These are phyloP conservation scores for Morone chrysops DNA, from an alignment of 2,113 vertebrate genomes.

Conservation along the genomic window DNA sequence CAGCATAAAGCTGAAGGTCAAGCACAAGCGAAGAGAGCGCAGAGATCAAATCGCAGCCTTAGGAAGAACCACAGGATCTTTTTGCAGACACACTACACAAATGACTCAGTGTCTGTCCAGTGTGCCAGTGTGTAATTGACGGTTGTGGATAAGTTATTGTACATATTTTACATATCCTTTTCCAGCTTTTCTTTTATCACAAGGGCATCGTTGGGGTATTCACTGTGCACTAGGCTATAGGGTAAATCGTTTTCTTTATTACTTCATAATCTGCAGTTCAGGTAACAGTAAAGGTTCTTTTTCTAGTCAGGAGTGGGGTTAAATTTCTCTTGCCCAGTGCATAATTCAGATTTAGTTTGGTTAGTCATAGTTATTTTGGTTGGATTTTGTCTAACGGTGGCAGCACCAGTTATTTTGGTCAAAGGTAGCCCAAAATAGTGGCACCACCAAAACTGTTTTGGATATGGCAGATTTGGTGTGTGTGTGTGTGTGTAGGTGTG, in stretches of 20 bases:
- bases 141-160: conserved; percentile 76
- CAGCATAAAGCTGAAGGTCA: conserved; percentile 57
- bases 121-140: conserved; percentile 76
- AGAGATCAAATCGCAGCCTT: conserved; percentile 79
- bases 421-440: conserved; percentile 64
- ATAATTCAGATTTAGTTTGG: conserved; percentile 57
- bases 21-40: conserved; percentile 61
- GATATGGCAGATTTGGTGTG: conserved; percentile 57
- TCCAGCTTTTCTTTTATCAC: conserved; percentile 50
- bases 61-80: conserved; percentile 81
- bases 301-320: conserved; percentile 29
- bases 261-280: conserved; percentile 16
- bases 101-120: conserved; percentile 75
- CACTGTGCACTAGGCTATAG: neutral
- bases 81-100: conserved; percentile 79
- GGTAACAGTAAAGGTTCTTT: conserved; percentile 17
- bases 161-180: conserved; percentile 75
- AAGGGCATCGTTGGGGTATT: conserved; percentile 28
- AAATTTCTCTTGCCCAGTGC: conserved; percentile 49
- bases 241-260: conserved; percentile 39
- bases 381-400: conserved; percentile 63
- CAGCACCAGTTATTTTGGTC: conserved; percentile 73
- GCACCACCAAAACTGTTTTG: conserved; percentile 68
- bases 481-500: conserved; percentile 49
- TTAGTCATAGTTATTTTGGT: conserved; percentile 72